Percentiles rank a stretch among this genome's conserved stretches.
These are phyloP conservation scores for Nanorana parkeri DNA, from an alignment of 2,113 vertebrate genomes.

Conservation along the genomic window DNA sequence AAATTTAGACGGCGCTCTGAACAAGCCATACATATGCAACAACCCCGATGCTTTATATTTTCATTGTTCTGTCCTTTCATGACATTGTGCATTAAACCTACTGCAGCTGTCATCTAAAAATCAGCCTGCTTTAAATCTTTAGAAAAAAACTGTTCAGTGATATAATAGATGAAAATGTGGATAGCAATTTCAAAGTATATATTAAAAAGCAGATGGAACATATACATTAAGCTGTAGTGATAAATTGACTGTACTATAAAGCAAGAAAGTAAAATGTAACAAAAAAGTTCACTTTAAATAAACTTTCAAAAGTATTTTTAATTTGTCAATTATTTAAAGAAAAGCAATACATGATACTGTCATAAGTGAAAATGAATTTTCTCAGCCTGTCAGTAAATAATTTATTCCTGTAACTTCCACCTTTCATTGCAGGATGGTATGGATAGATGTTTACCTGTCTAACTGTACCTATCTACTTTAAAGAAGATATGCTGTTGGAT, in stretches of 20 bases:
- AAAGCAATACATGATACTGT: background rate
- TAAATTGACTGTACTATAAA: background rate
- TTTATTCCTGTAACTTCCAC: slow-evolving; percentile 24
- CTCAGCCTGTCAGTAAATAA: slow-evolving; percentile 38
- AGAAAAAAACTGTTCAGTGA: slow-evolving; percentile 60
- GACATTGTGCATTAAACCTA: slow-evolving; percentile 69
- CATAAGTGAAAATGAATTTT: background rate
- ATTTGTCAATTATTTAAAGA: slow-evolving; percentile 15
- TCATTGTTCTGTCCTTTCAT: slow-evolving; percentile 67
- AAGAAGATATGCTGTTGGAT: slow-evolving; percentile 9
- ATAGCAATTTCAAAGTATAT: slow-evolving; percentile 58
- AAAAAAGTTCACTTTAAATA: slow-evolving; percentile 3
- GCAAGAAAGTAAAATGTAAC: background rate
- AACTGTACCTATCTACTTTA: slow-evolving; percentile 22
- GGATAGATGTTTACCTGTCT: slow-evolving; percentile 29
- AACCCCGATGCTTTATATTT: slow-evolving; percentile 66
- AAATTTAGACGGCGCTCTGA: slow-evolving; percentile 67
- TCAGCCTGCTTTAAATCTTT: slow-evolving; percentile 63
- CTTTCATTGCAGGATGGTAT: slow-evolving; percentile 16
- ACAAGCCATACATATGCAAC: slow-evolving; percentile 70
- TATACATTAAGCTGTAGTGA: slow-evolving; percentile 15
- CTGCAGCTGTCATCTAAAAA: slow-evolving; percentile 66
- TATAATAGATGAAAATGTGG: slow-evolving; percentile 60
- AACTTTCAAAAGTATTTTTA: background rate
- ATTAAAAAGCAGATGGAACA: slow-evolving; percentile 50